These are phyloP conservation scores for Daboia siamensis DNA, from an alignment of 2,113 vertebrate species.

Conservation along the genomic window DNA sequence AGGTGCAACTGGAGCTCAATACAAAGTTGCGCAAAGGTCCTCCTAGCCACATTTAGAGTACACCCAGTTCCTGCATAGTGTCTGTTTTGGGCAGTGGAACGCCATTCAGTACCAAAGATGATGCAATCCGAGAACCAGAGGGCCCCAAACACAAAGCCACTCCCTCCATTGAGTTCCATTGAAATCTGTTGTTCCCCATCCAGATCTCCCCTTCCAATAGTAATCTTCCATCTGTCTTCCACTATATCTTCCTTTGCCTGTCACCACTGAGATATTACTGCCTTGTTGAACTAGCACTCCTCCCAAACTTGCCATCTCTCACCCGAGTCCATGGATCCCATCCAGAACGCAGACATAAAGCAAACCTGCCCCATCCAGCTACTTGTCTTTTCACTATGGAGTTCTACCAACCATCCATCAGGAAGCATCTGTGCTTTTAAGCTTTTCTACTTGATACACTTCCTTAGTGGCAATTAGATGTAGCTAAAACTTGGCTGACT, in stretches of 20 bases:
- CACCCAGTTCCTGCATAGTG: neutral
- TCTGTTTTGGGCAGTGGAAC: neutral
- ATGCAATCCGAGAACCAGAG: neutral
- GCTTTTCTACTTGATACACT: constrained; percentile 19
- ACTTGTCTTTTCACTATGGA: neutral
- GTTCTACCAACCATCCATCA: neutral
- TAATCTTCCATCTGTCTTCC: neutral
- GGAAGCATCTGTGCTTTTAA: constrained; percentile 9
- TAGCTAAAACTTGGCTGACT: constrained; percentile 14
- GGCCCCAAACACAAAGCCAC: neutral
- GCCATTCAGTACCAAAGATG: neutral
- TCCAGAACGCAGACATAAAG: neutral
- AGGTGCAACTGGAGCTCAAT: neutral
- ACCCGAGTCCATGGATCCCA: neutral
- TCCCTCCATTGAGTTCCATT: neutral
- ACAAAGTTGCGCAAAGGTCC: neutral
- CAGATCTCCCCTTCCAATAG: neutral
- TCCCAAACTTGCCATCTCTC: neutral
- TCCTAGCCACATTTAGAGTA: neutral
- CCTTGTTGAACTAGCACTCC: neutral
- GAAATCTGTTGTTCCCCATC: neutral
- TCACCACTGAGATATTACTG: neutral
- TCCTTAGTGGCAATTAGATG: constrained; percentile 3
- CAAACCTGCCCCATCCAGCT: neutral
- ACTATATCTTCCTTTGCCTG: neutral